Base-by-base conservation (phyloP, 2,888 invertebrate genomes). In the Caenorhabditis doughertyi region DNA sequence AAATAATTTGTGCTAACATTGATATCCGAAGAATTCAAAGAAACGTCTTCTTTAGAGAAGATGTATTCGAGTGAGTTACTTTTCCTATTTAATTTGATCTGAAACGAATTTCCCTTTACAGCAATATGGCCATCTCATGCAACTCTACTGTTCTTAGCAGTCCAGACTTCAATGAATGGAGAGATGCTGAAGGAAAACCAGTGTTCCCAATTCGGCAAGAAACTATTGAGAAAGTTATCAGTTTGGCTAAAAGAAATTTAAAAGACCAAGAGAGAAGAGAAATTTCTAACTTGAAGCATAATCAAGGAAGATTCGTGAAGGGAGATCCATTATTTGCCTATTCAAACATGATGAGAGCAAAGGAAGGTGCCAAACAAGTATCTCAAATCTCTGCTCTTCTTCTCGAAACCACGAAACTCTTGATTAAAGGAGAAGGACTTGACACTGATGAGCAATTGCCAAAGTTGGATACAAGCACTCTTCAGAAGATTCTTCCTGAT, bases 281-380 rank as follows among this genome's bases (percentile, higher is more conserved):
- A 55, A 83, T 82, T 8, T 77, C 82, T 0, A 90, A 91, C 70
- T 83, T 91, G 55, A 85, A 87, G 35, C 83, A 85, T 60, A 88
- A 91, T 65, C 91, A 91, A 64, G 79, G 83, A 49, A 70, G 65
- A 39, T 90, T 90, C 79, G 81, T 83, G 62, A 70, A 79, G 42
- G 90, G 90, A 9, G 91, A 91, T 77, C 91, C 91, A 8, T 83
- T 91, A 1, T 89, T 88, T 58, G 89, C 90, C 18, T 90, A 90
- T 64, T 83, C 87, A 0, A 87, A 87, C 56, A 88, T 88, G 88
- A 88, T 88, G 88, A 74, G 88, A 67, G 87, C 89, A 23, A 90
- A 90, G 71, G 84, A 86, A 44, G 89, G 89, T 47, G 88, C 89
- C 4, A 85, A 88, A 29, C 84, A 87, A 42, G 85, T 89, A 3